Conservation (phyloP, 2,888 invertebrate species). For the Torymus auratus region DNA sequence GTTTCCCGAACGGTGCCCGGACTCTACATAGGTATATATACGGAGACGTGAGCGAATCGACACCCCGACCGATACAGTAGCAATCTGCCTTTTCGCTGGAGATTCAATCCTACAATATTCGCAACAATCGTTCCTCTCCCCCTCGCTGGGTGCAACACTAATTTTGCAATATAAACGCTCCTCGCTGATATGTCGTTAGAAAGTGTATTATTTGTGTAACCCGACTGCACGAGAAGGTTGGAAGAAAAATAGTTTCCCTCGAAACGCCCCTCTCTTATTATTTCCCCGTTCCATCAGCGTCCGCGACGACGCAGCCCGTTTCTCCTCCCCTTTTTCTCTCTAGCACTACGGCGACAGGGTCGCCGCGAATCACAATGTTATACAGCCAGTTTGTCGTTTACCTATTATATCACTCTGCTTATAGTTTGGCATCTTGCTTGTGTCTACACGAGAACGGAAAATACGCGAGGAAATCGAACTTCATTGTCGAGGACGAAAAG, state of each 20-base stretch:
- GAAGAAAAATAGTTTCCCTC: constrained; percentile 36
- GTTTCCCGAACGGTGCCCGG: constrained; percentile 47
- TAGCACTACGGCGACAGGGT: too few species aligned
- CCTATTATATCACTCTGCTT: not conserved
- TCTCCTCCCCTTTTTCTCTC: not conserved
- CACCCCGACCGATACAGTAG: constrained; percentile 6
- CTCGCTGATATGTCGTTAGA: constrained; percentile 57
- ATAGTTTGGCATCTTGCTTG: not conserved
- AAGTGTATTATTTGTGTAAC: constrained; percentile 32
- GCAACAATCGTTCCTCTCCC: constrained; percentile 9
- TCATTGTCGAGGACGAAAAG: not conserved
- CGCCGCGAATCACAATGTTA: too few species aligned
- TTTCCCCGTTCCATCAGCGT: not conserved
- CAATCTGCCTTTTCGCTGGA: not conserved
- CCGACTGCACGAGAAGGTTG: constrained; percentile 12
- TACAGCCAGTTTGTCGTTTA: too few species aligned
- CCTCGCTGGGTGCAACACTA: constrained; percentile 16
- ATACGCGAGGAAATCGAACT: not conserved
- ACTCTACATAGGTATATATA: not conserved
- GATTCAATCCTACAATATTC: constrained; percentile 19
- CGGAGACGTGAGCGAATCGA: constrained; percentile 20
- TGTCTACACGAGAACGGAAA: not conserved
- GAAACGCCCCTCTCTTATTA: not conserved
- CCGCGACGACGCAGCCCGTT: too few species aligned
- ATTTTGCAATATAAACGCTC: constrained; percentile 38